Conservation (phyloP, 2,113 vertebrate genomes). For the Eptesicus fuscus region DNA sequence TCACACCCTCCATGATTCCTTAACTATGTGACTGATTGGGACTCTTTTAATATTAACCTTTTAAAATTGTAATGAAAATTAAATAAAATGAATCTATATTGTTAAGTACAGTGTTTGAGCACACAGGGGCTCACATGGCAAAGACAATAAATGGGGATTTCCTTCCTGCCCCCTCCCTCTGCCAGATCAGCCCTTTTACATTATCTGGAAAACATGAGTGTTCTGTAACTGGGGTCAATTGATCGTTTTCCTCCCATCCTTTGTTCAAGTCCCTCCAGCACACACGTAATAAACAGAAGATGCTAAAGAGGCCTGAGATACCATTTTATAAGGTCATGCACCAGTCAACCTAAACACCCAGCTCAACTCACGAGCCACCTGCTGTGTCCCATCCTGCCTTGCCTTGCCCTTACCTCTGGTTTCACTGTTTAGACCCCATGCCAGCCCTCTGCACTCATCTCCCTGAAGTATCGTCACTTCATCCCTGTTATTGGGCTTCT, state of each 20-base stretch:
- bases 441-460: background rate
- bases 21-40: background rate
- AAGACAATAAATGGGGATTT: background rate
- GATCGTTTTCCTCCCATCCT: background rate
- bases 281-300: background rate
- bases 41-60: background rate
- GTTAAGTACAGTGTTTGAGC: background rate
- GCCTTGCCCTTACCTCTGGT: background rate
- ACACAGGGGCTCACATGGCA: background rate
- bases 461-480: background rate
- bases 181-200: background rate
- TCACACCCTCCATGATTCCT: background rate
- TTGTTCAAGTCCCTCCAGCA: background rate
- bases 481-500: conserved; percentile 43
- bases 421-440: background rate
- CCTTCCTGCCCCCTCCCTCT: background rate
- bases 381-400: background rate
- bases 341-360: background rate
- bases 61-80: background rate
- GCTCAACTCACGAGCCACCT: background rate
- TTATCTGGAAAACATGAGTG: background rate
- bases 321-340: background rate
- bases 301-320: background rate
- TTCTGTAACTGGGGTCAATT: background rate
- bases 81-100: background rate